A percentile compares a stretch with the other conserved stretches of the same genome.
These are phyloP conservation scores for Pseudochirops cupreus DNA, from an alignment of 2,797 vertebrate genomes.

Conservation along the genomic window DNA sequence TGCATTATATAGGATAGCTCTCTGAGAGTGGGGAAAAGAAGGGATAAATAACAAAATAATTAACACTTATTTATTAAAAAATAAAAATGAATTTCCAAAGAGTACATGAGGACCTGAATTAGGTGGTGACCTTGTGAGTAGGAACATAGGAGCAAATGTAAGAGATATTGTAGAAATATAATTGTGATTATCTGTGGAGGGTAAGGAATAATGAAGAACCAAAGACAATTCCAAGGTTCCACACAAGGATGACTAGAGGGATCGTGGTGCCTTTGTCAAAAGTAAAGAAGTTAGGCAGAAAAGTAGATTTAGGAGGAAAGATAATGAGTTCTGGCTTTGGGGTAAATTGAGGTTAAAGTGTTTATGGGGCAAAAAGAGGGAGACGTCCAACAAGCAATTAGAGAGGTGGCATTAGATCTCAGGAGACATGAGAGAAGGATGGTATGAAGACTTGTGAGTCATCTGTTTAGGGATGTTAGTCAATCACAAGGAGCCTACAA, in stretches of 20 bases:
- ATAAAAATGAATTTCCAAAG: not conserved
- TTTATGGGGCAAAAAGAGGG: not conserved
- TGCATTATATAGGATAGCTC: not conserved
- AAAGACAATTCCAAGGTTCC: not conserved
- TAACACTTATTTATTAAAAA: not conserved
- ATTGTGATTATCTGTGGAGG: not conserved
- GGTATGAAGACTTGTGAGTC: not conserved
- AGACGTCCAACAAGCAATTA: not conserved
- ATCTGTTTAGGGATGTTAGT: not conserved
- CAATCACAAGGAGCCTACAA: not conserved
- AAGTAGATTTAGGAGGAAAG: not conserved
- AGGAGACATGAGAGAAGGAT: not conserved
- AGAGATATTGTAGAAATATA: not conserved
- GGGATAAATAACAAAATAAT: not conserved
- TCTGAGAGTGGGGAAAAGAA: not conserved
- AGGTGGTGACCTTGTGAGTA: not conserved
- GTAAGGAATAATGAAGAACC: not conserved
- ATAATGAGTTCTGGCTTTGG: not conserved
- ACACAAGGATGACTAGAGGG: not conserved
- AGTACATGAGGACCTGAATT: not conserved
- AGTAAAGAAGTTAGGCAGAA: not conserved
- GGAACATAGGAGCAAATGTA: not conserved
- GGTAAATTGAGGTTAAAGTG: not conserved
- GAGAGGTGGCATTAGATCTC: not conserved
- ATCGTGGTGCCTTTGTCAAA: too few relatives aligned